phyloP scores from a whole-genome alignment of 2,113 vertebrate species.

The Saguinus imperator region DNA sequence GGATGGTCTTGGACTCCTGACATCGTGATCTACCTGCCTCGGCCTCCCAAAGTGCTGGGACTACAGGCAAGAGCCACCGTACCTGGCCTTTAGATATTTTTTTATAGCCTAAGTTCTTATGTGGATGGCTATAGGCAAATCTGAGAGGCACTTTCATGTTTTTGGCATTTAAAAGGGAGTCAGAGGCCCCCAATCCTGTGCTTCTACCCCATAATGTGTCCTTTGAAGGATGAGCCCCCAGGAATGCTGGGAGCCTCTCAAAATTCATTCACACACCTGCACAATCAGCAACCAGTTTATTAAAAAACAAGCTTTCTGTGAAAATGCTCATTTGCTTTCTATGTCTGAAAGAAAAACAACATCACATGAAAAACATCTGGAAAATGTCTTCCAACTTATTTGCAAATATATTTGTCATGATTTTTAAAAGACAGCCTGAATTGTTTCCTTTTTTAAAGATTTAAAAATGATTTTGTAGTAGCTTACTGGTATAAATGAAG shows the following conservation, averaged over 20 bases:
- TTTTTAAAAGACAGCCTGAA: not conserved
- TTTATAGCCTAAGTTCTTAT: not conserved
- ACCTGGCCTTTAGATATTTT: not conserved
- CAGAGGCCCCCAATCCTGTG: not conserved
- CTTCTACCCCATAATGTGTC: not conserved
- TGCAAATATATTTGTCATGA: slow-evolving; percentile 21
- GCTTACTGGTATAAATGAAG: not conserved
- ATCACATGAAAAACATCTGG: slow-evolving; percentile 35
- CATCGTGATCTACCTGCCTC: too few species aligned
- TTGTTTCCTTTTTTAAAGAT: slow-evolving; percentile 7
- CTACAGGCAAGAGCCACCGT: too few species aligned
- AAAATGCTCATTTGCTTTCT: slow-evolving; percentile 50
- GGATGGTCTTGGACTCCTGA: too few species aligned
- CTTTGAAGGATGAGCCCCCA: not conserved
- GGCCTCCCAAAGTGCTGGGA: too few species aligned
- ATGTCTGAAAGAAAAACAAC: slow-evolving; percentile 17
- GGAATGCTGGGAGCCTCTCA: not conserved
- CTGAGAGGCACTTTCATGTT: not conserved
- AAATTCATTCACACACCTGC: slow-evolving; percentile 34
- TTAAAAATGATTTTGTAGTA: slow-evolving; percentile 48
- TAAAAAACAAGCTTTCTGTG: slow-evolving; percentile 38
- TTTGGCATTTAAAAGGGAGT: slow-evolving; percentile 37
- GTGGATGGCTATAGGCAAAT: not conserved
- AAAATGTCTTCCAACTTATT: slow-evolving; percentile 29
- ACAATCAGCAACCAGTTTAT: slow-evolving; percentile 25